Conservation (phyloP, 2,113 vertebrate species). For the Epinephelus cyanopodus region DNA sequence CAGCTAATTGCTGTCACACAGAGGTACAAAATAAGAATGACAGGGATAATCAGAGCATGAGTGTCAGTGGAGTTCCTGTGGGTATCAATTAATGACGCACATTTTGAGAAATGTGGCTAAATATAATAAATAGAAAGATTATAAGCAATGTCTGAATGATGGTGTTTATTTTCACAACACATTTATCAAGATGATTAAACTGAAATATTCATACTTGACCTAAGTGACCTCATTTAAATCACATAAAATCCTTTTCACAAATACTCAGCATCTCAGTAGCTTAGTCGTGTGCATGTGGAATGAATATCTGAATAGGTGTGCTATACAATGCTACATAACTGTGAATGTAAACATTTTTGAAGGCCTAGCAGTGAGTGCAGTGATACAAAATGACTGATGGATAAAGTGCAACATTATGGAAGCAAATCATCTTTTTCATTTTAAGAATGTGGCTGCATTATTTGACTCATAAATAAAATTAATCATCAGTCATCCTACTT, state of each 20-base stretch:
- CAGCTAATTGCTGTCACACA: conserved; percentile 23
- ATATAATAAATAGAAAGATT: background rate
- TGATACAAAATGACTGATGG: too few relatives aligned
- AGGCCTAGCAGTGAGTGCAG: too few relatives aligned
- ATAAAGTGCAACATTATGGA: too few relatives aligned
- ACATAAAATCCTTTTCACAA: background rate
- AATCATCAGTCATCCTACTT: too few relatives aligned
- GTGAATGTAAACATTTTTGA: too few relatives aligned
- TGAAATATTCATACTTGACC: background rate
- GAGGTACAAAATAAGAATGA: conserved; percentile 7
- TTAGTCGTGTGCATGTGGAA: background rate
- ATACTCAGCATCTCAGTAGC: background rate
- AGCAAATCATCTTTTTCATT: too few relatives aligned
- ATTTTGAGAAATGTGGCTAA: background rate
- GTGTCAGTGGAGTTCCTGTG: background rate
- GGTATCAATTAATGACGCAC: background rate
- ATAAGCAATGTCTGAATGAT: background rate
- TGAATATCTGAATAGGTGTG: too few relatives aligned
- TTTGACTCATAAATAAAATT: too few relatives aligned
- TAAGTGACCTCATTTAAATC: background rate
- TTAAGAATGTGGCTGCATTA: too few relatives aligned
- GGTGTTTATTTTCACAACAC: background rate
- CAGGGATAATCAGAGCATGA: background rate
- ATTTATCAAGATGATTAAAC: background rate
- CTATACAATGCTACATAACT: too few relatives aligned